Conservation (phyloP, 1,140 invertebrate genomes). For the Drosophila nikananu region DNA sequence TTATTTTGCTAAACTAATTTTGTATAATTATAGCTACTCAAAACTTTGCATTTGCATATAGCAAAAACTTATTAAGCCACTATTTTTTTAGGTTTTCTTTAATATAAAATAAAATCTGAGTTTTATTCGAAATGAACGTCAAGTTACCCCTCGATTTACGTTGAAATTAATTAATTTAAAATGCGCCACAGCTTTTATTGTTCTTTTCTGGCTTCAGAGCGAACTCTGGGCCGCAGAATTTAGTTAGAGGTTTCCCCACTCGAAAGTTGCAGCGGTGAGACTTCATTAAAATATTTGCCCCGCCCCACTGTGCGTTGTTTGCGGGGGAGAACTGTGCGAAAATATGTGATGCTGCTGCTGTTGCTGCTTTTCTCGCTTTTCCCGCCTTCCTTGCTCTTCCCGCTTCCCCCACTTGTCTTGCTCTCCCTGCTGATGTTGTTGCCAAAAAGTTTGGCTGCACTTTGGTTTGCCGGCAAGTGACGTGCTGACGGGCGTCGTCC, state of each 20-base stretch:
- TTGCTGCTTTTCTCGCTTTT: constrained; percentile 16
- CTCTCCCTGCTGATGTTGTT: constrained; percentile 11
- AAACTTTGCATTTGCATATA: no score
- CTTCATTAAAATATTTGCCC: constrained; percentile 47
- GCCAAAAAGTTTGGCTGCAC: constrained; percentile 65
- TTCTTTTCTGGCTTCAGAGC: background rate
- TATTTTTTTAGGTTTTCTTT: no score
- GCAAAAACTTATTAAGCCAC: no score
- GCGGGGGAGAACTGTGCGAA: constrained; percentile 37
- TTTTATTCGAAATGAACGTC: background rate
- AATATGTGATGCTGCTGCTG: constrained; percentile 21
- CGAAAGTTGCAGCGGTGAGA: constrained; percentile 41
- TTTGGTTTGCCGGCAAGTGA: constrained; percentile 53
- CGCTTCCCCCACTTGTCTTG: background rate
- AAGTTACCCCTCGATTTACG: background rate
- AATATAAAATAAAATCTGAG: no score
- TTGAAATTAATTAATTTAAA: constrained; percentile 32
- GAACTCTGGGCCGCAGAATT: constrained; percentile 21
- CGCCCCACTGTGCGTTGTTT: constrained; percentile 39
- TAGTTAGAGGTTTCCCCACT: constrained; percentile 40
- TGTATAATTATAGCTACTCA: no score
- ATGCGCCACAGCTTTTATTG: constrained; percentile 5
- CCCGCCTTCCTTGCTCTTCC: constrained; percentile 2
- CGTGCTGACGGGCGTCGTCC: constrained; percentile 51
- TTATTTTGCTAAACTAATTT: no score